Evolutionary conservation across 2,888 invertebrate species (phyloP).

Genomic region (Yponomeuta evonymella): DNA sequence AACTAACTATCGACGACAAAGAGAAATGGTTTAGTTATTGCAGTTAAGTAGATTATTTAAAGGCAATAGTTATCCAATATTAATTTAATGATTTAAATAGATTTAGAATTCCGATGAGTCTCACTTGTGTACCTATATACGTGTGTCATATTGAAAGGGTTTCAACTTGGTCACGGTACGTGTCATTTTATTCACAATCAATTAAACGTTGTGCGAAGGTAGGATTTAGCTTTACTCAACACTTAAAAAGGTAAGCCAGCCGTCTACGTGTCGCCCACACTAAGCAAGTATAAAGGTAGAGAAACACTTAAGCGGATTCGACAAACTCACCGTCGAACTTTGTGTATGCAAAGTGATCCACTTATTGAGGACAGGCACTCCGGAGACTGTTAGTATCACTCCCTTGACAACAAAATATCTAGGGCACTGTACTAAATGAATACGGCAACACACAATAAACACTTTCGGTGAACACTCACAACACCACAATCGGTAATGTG

Average conservation of each 20-base stretch:
- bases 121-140: neutral
- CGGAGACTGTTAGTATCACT: conserved; percentile 40
- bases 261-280: conserved; percentile 69
- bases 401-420: conserved; percentile 54
- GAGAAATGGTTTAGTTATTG: conserved; percentile 10
- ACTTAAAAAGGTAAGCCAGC: conserved; percentile 42
- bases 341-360: conserved; percentile 60
- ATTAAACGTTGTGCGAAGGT: neutral
- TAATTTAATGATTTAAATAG: neutral
- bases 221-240: conserved; percentile 1
- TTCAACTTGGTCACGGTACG: neutral
- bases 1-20: neutral
- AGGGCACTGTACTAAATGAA: conserved; percentile 57
- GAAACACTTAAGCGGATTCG: conserved; percentile 8
- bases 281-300: conserved; percentile 2
- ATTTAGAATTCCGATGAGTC: neutral
- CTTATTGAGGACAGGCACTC: conserved; percentile 58
- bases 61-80: neutral
- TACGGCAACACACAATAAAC: conserved; percentile 66
- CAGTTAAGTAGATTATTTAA: conserved; percentile 4
- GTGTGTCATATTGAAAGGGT: neutral
- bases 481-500: conserved; percentile 36
- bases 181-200: neutral
- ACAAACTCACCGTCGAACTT: conserved; percentile 23
- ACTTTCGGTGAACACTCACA: conserved; percentile 58